These are phyloP conservation scores for Amphipoea lucens DNA, from an alignment of 2,888 invertebrate genomes.

Conservation along the genomic window DNA sequence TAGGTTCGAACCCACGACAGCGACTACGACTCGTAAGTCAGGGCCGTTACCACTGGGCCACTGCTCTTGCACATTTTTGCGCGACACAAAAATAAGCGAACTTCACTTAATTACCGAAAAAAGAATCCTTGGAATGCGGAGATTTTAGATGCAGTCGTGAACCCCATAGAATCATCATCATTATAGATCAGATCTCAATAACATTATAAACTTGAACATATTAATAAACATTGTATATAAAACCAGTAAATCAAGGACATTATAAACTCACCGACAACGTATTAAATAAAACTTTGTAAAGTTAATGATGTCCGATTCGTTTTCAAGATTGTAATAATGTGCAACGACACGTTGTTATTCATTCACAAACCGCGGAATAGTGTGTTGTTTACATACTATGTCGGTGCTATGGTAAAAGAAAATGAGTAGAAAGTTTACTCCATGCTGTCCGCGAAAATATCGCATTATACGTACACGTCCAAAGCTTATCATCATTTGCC, in stretches of 20 bases:
- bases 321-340: neutral
- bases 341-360: neutral
- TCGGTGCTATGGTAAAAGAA: neutral
- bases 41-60: neutral
- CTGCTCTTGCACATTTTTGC: neutral
- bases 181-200: neutral
- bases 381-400: neutral
- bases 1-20: neutral
- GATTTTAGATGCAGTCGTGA: neutral
- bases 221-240: neutral
- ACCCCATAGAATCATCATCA: neutral
- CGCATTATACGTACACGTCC: neutral
- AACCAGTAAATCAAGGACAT: constrained; percentile 2
- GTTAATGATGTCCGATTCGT: constrained; percentile 11
- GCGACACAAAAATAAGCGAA: neutral
- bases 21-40: neutral
- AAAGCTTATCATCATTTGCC: neutral
- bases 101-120: neutral
- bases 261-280: neutral
- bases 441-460: neutral
- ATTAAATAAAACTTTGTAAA: neutral
- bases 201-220: neutral
- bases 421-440: neutral
- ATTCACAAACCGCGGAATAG: neutral
- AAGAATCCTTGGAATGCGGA: neutral